Evolutionary conservation across 2,888 invertebrate genomes (phyloP), one percentile per base, ranked within the genome.

Genomic region (Scaptomyza parva): DNA sequence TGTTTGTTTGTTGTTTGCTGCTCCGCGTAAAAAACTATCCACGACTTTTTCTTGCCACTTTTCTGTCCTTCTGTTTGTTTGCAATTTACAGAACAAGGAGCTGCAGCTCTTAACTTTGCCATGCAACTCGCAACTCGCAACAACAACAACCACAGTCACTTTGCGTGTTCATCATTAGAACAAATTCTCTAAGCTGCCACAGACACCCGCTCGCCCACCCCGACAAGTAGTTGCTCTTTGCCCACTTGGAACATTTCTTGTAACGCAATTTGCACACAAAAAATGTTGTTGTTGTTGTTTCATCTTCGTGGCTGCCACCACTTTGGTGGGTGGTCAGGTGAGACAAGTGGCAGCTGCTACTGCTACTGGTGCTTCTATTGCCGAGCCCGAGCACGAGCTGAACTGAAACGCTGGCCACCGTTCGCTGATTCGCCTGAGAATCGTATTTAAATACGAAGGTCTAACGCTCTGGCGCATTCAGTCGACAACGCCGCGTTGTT

Each of bases 261-360:
- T 88, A 88, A 88, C 89, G 89, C 89, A 85, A 88, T 85, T 85
- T 89, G 89, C 85, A 85, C 89, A 88, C 76, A 85, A 81, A 86
- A 37, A 37, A 35, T 35, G 14, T 35, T 35, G 35, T 33, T 35
- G 33, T 26, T 72, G 76, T 64, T 78, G 80, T 73, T 77, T 67
- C 59, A 61, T 68, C 76, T 76, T 75, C 72, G 64, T 68, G 67
- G 58, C 70, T 82, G 57, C 69, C 67, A 70, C 69, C 68, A 70
- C 76, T 84, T 76, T 79, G 88, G 91, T 91, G 91, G 91, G 90
- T 91, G 90, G 90, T 88, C 91, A 91, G 90, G 89, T 91, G 90
- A 91, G 91, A 89, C 78, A 79, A 78, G 77, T 82, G 75, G 78
- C 86, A 78, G 83, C 78, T 59, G 71, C 53, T 41, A 48, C 78